A percentile compares a stretch with the other conserved stretches of the same genome.
These are phyloP conservation scores for Nymphicus hollandicus DNA, from an alignment of 2,113 vertebrate species.

Conservation along the genomic window DNA sequence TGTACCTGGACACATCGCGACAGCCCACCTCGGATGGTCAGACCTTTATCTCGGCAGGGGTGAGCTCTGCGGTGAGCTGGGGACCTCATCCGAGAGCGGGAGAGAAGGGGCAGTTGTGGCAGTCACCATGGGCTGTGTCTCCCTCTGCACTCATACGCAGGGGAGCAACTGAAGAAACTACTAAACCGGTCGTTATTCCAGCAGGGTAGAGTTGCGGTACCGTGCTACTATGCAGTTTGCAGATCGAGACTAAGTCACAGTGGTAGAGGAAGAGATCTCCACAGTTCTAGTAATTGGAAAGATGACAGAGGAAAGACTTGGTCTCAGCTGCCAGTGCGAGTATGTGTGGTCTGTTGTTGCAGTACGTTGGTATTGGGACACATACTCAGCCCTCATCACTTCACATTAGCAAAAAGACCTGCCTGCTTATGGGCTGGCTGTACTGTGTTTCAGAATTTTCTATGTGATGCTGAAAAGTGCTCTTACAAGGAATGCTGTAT, in stretches of 20 bases:
- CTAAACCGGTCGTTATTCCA: not conserved
- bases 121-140: too few species aligned
- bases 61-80: not conserved
- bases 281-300: not conserved
- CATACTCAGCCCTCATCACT: accelerated
- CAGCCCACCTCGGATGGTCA: accelerated
- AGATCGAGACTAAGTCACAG: not conserved
- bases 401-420: not conserved
- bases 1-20: not conserved
- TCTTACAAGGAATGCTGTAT: not conserved
- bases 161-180: not conserved
- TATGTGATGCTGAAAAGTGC: not conserved
- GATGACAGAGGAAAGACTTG: not conserved
- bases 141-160: accelerated
- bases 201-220: not conserved
- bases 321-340: not conserved
- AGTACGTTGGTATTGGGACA: accelerated
- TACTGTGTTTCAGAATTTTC: not conserved
- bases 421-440: not conserved
- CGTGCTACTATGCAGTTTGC: not conserved
- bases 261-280: not conserved
- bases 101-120: not conserved
- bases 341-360: not conserved
- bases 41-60: accelerated
- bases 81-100: not conserved